Percentiles rank a stretch among this genome's conserved stretches.
These are phyloP conservation scores for Podilymbus podiceps DNA, from an alignment of 2,113 vertebrate genomes.

Conservation along the genomic window DNA sequence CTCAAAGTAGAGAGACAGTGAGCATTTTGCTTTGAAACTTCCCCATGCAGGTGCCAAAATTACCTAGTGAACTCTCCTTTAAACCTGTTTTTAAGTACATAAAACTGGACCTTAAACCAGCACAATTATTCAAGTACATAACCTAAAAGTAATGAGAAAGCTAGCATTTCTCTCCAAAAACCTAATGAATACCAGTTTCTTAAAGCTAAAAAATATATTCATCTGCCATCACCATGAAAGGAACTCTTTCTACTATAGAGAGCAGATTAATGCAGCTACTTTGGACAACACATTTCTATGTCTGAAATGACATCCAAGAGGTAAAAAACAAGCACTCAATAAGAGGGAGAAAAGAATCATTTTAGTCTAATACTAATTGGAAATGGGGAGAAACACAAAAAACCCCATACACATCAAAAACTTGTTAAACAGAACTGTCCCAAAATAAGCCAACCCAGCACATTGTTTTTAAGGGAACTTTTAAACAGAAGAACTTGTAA, in stretches of 20 bases:
- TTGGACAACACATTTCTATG: neutral
- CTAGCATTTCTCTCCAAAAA: neutral
- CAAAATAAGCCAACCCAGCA: neutral
- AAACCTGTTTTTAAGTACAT: neutral
- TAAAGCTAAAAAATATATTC: neutral
- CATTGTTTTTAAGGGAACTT: neutral
- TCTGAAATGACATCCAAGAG: neutral
- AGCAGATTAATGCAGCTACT: neutral
- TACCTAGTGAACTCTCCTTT: neutral
- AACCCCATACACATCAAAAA: neutral
- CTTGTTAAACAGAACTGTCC: neutral
- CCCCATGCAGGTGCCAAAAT: neutral
- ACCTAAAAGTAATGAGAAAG: neutral
- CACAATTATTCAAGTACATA: neutral
- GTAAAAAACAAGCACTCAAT: neutral
- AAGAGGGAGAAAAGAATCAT: neutral
- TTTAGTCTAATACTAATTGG: neutral
- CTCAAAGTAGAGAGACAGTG: neutral
- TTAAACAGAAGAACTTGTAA: neutral
- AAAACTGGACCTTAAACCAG: neutral
- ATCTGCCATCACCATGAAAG: conserved; percentile 11
- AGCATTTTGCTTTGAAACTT: neutral
- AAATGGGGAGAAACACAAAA: neutral
- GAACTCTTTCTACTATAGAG: neutral
- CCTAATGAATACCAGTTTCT: neutral